Conservation (phyloP, 2,113 vertebrate genomes). For the Phaethon lepturus region DNA sequence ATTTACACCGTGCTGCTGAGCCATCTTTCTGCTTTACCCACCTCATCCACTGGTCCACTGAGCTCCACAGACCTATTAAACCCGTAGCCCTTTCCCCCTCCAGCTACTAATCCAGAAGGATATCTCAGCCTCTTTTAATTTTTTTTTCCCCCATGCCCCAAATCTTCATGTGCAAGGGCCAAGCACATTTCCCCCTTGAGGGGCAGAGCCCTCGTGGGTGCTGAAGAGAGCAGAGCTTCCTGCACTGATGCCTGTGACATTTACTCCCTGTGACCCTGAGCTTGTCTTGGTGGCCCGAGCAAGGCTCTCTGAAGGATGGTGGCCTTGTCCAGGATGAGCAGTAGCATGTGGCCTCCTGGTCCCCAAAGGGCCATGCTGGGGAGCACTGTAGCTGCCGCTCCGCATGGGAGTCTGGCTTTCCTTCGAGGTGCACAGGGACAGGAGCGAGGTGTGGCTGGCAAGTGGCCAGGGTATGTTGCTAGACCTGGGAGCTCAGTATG, state of each 20-base stretch:
- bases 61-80: neutral
- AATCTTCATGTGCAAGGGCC: neutral
- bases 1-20: neutral
- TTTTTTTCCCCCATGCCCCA: neutral
- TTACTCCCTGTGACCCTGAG: neutral
- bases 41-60: neutral
- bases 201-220: neutral
- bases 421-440: rapidly evolving
- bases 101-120: neutral
- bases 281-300: neutral
- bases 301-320: neutral
- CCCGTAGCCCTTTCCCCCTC: neutral
- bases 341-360: neutral
- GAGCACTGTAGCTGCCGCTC: neutral
- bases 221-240: neutral
- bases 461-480: neutral
- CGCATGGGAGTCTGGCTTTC: neutral
- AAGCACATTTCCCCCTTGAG: neutral
- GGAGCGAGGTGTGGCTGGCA: neutral
- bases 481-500: neutral
- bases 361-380: neutral
- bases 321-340: neutral
- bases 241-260: neutral
- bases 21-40: neutral
- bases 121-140: neutral